phyloP scores from a whole-genome alignment of 2,888 invertebrate genomes.

The Caenorhabditis angaria region DNA sequence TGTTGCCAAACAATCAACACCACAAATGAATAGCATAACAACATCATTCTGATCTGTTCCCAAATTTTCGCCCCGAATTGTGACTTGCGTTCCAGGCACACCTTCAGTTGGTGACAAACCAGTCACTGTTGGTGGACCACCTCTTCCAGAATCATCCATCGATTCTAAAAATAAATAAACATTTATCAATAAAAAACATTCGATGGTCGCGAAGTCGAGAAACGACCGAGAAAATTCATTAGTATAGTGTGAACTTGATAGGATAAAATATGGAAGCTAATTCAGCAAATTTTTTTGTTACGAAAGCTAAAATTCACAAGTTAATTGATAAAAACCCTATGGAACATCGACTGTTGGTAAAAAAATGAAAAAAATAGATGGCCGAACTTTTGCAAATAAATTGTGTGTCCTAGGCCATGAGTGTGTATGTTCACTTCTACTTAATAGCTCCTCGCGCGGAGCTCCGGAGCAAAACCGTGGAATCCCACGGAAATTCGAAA shows the following conservation, averaged over 20 bases:
- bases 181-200: too few relatives aligned
- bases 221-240: not conserved
- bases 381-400: not conserved
- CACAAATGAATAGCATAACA: constrained; percentile 85
- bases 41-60: constrained; percentile 87
- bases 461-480: too few relatives aligned
- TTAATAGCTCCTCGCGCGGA: too few relatives aligned
- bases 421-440: too few relatives aligned
- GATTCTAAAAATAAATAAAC: constrained; percentile 11
- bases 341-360: too few relatives aligned
- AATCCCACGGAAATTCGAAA: too few relatives aligned
- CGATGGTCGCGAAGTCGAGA: too few relatives aligned
- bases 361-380: not conserved
- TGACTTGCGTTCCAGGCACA: constrained; percentile 51
- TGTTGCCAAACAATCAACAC: constrained; percentile 90
- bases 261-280: too few relatives aligned
- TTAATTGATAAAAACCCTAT: too few relatives aligned
- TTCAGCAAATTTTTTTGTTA: too few relatives aligned
- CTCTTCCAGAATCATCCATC: constrained; percentile 28
- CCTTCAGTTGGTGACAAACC: constrained; percentile 95
- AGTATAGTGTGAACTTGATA: not conserved
- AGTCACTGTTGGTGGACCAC: constrained; percentile 78
- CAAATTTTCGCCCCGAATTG: constrained; percentile 87
- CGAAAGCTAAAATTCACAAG: too few relatives aligned
- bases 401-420: not conserved